A percentile compares a stretch with the other conserved stretches of the same genome.
phyloP scores from a whole-genome alignment of 1,140 invertebrate genomes.

The Plodia interpunctella region DNA sequence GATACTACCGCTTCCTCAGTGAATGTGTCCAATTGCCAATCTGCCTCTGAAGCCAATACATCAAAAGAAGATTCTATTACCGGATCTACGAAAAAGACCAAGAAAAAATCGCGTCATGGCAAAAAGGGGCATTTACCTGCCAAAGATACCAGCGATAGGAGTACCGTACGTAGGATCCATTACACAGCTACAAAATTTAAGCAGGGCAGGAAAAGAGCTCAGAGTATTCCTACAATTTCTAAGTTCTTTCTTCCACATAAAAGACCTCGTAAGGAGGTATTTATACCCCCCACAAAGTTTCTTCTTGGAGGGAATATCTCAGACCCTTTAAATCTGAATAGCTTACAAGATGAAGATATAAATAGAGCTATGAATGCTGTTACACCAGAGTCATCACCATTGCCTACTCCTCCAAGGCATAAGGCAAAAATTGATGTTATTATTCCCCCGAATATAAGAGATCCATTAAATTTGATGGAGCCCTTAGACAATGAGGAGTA shows the following conservation, averaged over 20 bases:
- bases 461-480: slow-evolving; percentile 91
- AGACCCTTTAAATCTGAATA: slow-evolving; percentile 96
- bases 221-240: slow-evolving; percentile 71
- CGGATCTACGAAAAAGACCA: slow-evolving; percentile 51
- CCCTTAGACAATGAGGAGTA: slow-evolving; percentile 89
- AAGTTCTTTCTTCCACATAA: slow-evolving; percentile 82
- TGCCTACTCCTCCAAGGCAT: slow-evolving; percentile 90
- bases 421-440: slow-evolving; percentile 92
- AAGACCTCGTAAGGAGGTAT: slow-evolving; percentile 83
- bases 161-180: slow-evolving; percentile 56
- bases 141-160: slow-evolving; percentile 62
- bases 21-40: slow-evolving; percentile 30
- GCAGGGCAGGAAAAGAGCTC: slow-evolving; percentile 64
- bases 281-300: slow-evolving; percentile 94
- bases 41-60: slow-evolving; percentile 37
- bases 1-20: slow-evolving; percentile 37
- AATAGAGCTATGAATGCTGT: slow-evolving; percentile 91
- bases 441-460: slow-evolving; percentile 93
- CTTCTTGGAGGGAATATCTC: slow-evolving; percentile 95
- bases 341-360: slow-evolving; percentile 92
- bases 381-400: slow-evolving; percentile 91
- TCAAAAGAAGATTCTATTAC: slow-evolving; percentile 49
- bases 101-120: slow-evolving; percentile 67
- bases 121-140: slow-evolving; percentile 59
- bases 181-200: slow-evolving; percentile 65